These are phyloP conservation scores for Callochromis pleurospilus DNA, from an alignment of 2,113 vertebrate species.

Conservation along the genomic window DNA sequence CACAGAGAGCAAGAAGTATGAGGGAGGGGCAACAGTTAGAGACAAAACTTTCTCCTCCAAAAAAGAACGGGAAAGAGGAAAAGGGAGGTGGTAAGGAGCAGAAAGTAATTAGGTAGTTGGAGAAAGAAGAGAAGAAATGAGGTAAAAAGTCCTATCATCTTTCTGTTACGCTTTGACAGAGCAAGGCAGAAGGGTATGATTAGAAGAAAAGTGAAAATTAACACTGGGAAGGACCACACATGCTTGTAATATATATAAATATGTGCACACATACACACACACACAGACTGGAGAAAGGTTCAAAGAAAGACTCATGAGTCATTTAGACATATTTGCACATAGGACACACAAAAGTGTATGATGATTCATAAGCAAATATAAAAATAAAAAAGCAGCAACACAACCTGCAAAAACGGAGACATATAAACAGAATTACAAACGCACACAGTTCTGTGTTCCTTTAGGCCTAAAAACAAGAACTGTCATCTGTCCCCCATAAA, in stretches of 20 bases:
- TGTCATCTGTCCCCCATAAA: neutral
- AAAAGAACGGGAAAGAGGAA: neutral
- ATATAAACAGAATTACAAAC: neutral
- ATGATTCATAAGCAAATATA: neutral
- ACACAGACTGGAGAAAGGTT: neutral
- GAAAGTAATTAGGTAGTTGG: constrained; percentile 13
- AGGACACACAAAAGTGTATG: neutral
- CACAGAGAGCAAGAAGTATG: neutral
- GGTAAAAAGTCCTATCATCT: neutral
- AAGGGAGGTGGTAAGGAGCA: neutral
- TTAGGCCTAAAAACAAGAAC: neutral
- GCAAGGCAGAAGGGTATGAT: constrained; percentile 2
- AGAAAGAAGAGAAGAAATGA: neutral
- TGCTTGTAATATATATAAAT: neutral
- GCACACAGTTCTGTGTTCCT: neutral
- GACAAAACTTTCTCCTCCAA: neutral
- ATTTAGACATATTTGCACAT: neutral
- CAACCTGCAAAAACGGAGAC: neutral
- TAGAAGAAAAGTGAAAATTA: constrained; percentile 31
- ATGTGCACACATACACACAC: neutral
- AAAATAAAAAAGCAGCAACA: neutral
- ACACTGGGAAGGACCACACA: constrained; percentile 1
- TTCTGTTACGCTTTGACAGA: constrained; percentile 26
- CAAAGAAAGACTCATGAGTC: neutral
- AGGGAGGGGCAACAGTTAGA: neutral